Evolutionary conservation across 2,888 invertebrate species (phyloP), one percentile per base, ranked within the genome.

Genomic region (Pherbina coryleti): DNA sequence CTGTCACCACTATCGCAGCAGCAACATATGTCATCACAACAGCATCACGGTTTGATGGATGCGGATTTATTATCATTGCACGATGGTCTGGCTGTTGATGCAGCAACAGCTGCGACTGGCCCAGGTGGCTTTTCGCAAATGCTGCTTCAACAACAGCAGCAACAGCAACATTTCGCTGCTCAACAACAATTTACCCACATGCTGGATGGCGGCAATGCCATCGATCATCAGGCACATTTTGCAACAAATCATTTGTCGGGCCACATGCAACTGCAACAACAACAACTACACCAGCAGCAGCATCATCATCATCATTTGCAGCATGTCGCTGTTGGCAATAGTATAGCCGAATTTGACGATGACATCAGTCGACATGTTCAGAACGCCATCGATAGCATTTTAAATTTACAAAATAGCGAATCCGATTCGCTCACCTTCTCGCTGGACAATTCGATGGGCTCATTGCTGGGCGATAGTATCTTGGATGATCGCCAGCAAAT

Each of bases 301-400:
- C 85, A 84, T 17, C 82, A 83, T 2, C 84, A 85, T 62, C 86
- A 84, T 66, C 82, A 82, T 72, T 80, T 81, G 11, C 82, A 82
- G 19, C 57, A 85, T 84, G 82, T 82, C 79, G 80, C 66, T 11
- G 82, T 80, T 67, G 81, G 82, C n/a, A 83, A 82, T 67, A 78
- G 86, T 71, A 79, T 84, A 49, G 82, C 83, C 78, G 90, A 90
- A 79, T 90, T 89, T 76, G 92, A 92, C 83, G 93, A 93, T 83
- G 93, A 93, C 83, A 93, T 94, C 79, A 94, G 93, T 82, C 93
- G 94, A 44, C 94, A 95, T 88, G 95, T 95, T 80, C 94, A 95
- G 88, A 94, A 93, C 85, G 95, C 95, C 81, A 95, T 95, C 84
- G 94, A 95, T 87, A 94, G 94, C 86, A 95, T 95, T 85, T 90